Percentiles rank a stretch among this genome's conserved stretches.
These are phyloP conservation scores for Chaenogobius annularis DNA, from an alignment of 2,113 vertebrate genomes.

Conservation along the genomic window DNA sequence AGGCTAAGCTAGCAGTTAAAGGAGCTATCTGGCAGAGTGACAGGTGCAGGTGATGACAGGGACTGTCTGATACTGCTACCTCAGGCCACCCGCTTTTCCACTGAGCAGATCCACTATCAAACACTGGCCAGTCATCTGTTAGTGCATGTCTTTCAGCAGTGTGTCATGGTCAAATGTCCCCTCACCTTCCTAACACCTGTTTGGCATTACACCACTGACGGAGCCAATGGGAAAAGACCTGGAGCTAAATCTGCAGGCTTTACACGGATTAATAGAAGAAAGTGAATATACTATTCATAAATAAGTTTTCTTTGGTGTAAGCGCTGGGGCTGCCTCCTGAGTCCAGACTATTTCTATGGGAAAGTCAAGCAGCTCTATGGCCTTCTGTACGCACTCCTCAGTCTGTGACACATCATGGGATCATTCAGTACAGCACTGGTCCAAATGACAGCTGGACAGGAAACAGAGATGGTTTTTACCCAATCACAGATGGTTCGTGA, in stretches of 20 bases:
- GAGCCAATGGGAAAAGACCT: slow-evolving; percentile 25
- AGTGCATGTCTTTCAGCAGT: slow-evolving; percentile 55
- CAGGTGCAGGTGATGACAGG: slow-evolving; percentile 71
- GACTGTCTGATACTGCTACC: slow-evolving; percentile 53
- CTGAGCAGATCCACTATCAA: slow-evolving; percentile 56
- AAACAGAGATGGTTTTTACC: slow-evolving; percentile 31
- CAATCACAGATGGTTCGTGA: neutral
- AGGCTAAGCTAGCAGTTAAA: slow-evolving; percentile 62
- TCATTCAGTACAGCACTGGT: slow-evolving; percentile 20
- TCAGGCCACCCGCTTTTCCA: slow-evolving; percentile 49
- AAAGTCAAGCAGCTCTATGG: no score
- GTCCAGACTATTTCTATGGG: neutral
- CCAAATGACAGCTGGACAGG: slow-evolving; percentile 59
- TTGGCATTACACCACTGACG: slow-evolving; percentile 23
- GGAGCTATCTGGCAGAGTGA: slow-evolving; percentile 61
- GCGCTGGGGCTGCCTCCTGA: neutral
- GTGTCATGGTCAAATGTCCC: slow-evolving; percentile 29
- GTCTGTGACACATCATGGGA: slow-evolving; percentile 31
- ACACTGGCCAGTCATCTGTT: slow-evolving; percentile 60
- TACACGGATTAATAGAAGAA: slow-evolving; percentile 3
- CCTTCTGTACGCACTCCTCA: neutral
- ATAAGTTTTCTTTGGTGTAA: slow-evolving; percentile 11
- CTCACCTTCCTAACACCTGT: slow-evolving; percentile 54
- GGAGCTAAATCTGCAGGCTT: neutral
- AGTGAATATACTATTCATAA: slow-evolving; percentile 7